Conservation (phyloP, 2,113 vertebrate species). For the Mobula birostris region DNA sequence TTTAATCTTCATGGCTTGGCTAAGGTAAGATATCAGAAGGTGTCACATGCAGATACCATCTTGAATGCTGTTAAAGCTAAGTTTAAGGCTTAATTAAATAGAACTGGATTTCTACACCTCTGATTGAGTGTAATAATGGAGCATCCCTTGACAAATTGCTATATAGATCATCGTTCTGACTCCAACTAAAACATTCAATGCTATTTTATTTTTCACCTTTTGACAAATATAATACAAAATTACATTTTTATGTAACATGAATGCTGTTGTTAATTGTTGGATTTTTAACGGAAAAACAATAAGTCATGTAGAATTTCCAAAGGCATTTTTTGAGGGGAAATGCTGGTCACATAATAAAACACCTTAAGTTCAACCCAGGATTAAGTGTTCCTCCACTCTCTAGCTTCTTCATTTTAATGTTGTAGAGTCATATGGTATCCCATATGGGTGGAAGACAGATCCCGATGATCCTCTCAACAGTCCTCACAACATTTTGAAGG, state of each 20-base stretch:
- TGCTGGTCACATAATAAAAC: not conserved
- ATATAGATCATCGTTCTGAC: not conserved
- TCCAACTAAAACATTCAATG: not conserved
- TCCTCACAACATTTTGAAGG: no score
- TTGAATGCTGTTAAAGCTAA: constrained; percentile 22
- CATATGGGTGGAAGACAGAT: no score
- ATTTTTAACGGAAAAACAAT: not conserved
- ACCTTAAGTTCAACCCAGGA: not conserved
- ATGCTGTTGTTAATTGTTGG: not conserved
- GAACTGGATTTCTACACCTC: not conserved
- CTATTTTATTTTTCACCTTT: not conserved
- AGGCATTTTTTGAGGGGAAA: not conserved
- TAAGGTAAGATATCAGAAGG: not conserved
- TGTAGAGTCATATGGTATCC: no score
- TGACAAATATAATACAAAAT: not conserved
- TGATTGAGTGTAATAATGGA: constrained; percentile 22
- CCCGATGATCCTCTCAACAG: no score
- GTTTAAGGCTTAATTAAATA: constrained; percentile 18
- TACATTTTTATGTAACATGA: not conserved
- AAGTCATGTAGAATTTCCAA: not conserved
- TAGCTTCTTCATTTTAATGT: not conserved
- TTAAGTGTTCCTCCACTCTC: not conserved
- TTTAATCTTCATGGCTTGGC: not conserved
- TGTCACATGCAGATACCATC: not conserved
- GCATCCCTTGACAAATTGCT: constrained; percentile 22